A percentile compares a stretch with the other conserved stretches of the same genome.
phyloP scores from a whole-genome alignment of 2,888 invertebrate genomes.

The Thumatha senex region DNA sequence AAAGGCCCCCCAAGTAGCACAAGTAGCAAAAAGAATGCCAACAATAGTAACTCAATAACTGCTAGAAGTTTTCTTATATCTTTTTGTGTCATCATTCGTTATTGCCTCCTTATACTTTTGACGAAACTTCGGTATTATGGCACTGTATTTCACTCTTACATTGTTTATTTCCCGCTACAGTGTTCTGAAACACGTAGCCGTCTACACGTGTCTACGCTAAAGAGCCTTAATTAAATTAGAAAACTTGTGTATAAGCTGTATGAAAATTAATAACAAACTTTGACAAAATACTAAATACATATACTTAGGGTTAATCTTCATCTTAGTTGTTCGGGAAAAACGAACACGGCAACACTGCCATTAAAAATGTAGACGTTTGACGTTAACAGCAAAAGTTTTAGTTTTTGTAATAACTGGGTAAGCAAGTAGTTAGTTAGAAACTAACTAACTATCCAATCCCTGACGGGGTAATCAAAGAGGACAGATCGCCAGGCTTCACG shows the following conservation, averaged over 20 bases:
- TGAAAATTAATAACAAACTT: neutral
- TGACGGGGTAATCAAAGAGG: too few species aligned
- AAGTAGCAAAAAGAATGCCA: neutral
- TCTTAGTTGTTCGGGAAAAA: too few species aligned
- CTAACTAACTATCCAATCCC: too few species aligned
- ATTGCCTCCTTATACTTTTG: constrained; percentile 22
- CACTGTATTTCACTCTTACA: constrained; percentile 8
- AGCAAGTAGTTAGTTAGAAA: too few species aligned
- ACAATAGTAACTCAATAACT: constrained; percentile 11
- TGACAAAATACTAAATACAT: neutral
- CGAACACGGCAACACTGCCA: too few species aligned
- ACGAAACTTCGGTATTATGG: constrained; percentile 15
- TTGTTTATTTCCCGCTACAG: constrained; percentile 10
- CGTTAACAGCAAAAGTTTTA: too few species aligned
- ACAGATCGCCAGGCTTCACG: too few species aligned
- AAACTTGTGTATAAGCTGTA: neutral
- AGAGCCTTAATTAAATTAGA: neutral
- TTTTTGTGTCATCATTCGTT: constrained; percentile 13
- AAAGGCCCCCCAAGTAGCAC: neutral
- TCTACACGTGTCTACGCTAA: constrained; percentile 6
- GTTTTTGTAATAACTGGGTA: too few species aligned
- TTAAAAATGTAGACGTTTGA: too few species aligned
- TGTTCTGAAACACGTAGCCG: constrained; percentile 22
- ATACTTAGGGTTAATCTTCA: too few species aligned
- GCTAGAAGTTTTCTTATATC: constrained; percentile 11